Evolutionary conservation across 2,113 vertebrate species (phyloP), one percentile per base, ranked within the genome.

Genomic region (Platichthys flesus): DNA sequence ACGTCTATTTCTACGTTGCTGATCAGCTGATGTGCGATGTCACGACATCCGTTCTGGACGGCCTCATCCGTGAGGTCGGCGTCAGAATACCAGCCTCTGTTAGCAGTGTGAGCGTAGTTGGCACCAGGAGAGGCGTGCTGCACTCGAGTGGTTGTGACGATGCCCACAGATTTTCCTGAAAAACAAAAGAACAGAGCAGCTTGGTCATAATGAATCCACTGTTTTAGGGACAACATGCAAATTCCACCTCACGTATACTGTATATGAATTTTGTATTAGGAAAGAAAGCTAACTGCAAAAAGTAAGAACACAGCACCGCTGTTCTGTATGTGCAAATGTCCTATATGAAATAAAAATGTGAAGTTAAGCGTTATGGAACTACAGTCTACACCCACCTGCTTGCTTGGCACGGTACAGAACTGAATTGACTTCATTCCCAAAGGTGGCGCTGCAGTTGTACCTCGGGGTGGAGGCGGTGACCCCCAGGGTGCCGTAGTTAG

Each of bases 71-170:
- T 1, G 76, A 96, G 85, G 0, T 93, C 73, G 2, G 86, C 57
- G 71, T 96, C 94, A 15, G 85, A 61, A 42, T 96, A 96, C 95
- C 95, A 96, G 16, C n/a, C 10, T 63, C 95, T 83, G n/a, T 92
- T 7, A 2, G 91, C 86, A 16, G 21, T 16, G 78, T 96, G 94
- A 18, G 94, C 92, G 7, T 96, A 96, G 62, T 1, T 55, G 3
- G 86, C 95, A 0, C 52, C 84, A 1, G 95, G 95, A 12, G 95
- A 96, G 7, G 95, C 95, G 2, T 96, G 95, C 65, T 95, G 95
- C 20, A 96, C 94, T 23, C 95, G 93, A 2, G 95, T 91, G 4
- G 95, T 95, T 9, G 93, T 94, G 8, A 96, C 94, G 56, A 96
- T 91, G 35, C 95, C 95, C 21, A 95, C 95, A 0, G 95, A 95